Percentiles rank a stretch among this genome's conserved stretches.
Evolutionary conservation across 1,140 invertebrate genomes (phyloP).

Genomic region (Ptiloglossa arizonensis): DNA sequence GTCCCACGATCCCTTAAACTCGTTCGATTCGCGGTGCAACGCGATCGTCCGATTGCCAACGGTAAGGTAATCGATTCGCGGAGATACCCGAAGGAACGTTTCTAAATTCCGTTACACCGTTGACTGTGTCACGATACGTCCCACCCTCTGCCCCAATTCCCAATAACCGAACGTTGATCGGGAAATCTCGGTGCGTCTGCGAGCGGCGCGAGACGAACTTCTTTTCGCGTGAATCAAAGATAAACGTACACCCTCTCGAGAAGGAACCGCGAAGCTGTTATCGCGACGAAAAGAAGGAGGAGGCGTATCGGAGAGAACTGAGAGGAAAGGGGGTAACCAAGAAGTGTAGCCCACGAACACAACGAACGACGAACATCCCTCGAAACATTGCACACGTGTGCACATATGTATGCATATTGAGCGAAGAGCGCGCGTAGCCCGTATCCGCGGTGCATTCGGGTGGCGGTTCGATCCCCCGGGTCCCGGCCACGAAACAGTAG

Average conservation of each 20-base stretch:
- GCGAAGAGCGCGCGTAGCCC: slow-evolving; percentile 1
- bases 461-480: slow-evolving; percentile 49
- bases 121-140: not conserved
- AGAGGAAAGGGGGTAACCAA: not conserved
- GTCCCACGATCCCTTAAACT: no score
- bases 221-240: not conserved
- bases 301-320: no score
- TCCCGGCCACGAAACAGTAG: slow-evolving; percentile 48
- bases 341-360: not conserved
- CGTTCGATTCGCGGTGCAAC: no score
- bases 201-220: not conserved
- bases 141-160: not conserved
- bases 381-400: not conserved
- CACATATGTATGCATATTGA: not conserved
- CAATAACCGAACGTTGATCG: not conserved
- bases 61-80: no score
- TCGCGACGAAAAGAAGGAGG: slow-evolving; percentile 11
- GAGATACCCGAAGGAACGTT: no score
- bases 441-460: slow-evolving; percentile 43
- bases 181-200: not conserved
- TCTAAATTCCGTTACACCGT: no score
- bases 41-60: no score
- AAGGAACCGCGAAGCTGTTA: slow-evolving; percentile 22
- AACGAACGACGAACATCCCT: slow-evolving; percentile 25
- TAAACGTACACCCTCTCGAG: not conserved